Evolutionary conservation across 2,888 invertebrate species (phyloP).

Genomic region (Chloroclystis v-ata): DNA sequence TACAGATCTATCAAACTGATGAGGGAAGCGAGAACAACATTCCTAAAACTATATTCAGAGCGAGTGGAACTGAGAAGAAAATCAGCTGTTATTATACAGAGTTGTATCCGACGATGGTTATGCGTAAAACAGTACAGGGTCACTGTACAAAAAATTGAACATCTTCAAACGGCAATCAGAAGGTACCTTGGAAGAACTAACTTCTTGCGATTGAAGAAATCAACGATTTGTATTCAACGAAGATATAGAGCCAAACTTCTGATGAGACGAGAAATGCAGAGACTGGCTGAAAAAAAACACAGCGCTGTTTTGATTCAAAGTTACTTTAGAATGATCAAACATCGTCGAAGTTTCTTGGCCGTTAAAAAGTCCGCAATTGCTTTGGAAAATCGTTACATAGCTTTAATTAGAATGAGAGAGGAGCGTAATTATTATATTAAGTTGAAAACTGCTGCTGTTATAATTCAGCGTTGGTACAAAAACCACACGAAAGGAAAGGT

Average conservation of each 20-base stretch:
- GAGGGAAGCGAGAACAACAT: constrained; percentile 44
- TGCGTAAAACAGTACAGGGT: constrained; percentile 44
- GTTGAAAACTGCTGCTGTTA: constrained; percentile 38
- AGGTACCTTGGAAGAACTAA: constrained; percentile 44
- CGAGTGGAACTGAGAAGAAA: constrained; percentile 40
- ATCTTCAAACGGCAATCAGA: constrained; percentile 50
- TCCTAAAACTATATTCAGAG: constrained; percentile 40
- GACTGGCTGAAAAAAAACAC: constrained; percentile 35
- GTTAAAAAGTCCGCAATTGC: constrained; percentile 46
- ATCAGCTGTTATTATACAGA: constrained; percentile 52
- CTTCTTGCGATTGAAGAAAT: constrained; percentile 41
- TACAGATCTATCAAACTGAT: constrained; percentile 56
- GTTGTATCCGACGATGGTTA: constrained; percentile 52
- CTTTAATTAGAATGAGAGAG: constrained; percentile 53
- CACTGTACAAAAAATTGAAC: constrained; percentile 40
- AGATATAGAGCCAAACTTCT: constrained; percentile 56
- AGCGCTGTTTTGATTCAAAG: constrained; percentile 61
- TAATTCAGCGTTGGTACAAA: constrained; percentile 72
- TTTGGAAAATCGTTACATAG: constrained; percentile 45
- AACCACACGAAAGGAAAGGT: constrained; percentile 39
- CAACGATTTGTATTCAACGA: constrained; percentile 51
- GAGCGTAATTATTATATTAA: constrained; percentile 36
- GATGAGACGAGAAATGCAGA: constrained; percentile 53
- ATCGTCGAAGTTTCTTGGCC: constrained; percentile 36
- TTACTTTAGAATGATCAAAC: constrained; percentile 55